Evolutionary conservation across 1,140 invertebrate species (phyloP).

Genomic region (Drosophila bocki): DNA sequence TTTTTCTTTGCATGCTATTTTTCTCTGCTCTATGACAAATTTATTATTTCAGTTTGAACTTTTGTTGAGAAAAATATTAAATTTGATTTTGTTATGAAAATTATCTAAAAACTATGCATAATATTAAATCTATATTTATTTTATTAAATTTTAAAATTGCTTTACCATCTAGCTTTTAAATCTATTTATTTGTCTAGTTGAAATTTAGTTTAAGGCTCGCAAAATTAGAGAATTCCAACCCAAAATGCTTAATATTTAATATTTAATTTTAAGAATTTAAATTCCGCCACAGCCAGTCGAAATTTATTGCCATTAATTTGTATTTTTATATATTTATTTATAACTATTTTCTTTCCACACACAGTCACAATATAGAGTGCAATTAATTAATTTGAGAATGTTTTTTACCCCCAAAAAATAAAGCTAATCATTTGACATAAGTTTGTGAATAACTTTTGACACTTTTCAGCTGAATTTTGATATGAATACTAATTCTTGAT

Average conservation of each 20-base stretch:
- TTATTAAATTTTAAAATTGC: slow-evolving; percentile 6
- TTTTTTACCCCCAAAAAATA: slow-evolving; percentile 28
- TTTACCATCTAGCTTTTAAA: slow-evolving; percentile 12
- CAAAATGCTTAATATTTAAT: slow-evolving; percentile 33
- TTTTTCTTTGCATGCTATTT: slow-evolving; percentile 54
- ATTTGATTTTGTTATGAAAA: slow-evolving; percentile 9
- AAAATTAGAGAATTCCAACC: slow-evolving; percentile 73
- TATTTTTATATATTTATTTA: slow-evolving; percentile 35
- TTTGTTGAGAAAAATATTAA: slow-evolving; percentile 16
- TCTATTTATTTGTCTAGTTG: slow-evolving; percentile 35
- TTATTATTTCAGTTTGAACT: slow-evolving; percentile 40
- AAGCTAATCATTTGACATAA: slow-evolving; percentile 28
- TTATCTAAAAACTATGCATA: background rate
- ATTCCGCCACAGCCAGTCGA: slow-evolving; percentile 13
- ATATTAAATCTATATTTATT: slow-evolving; percentile 40
- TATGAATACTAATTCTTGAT: slow-evolving; percentile 7
- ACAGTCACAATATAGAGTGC: slow-evolving; percentile 33
- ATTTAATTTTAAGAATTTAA: slow-evolving; percentile 19
- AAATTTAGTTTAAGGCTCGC: slow-evolving; percentile 37
- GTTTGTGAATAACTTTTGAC: slow-evolving; percentile 7
- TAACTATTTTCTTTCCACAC: slow-evolving; percentile 8
- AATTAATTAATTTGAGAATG: slow-evolving; percentile 23
- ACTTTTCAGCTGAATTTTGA: slow-evolving; percentile 21
- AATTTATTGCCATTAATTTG: slow-evolving; percentile 37
- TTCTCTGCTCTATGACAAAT: slow-evolving; percentile 41